Base-by-base conservation (phyloP, 1,140 invertebrate genomes). In the Chelonus insularis region DNA sequence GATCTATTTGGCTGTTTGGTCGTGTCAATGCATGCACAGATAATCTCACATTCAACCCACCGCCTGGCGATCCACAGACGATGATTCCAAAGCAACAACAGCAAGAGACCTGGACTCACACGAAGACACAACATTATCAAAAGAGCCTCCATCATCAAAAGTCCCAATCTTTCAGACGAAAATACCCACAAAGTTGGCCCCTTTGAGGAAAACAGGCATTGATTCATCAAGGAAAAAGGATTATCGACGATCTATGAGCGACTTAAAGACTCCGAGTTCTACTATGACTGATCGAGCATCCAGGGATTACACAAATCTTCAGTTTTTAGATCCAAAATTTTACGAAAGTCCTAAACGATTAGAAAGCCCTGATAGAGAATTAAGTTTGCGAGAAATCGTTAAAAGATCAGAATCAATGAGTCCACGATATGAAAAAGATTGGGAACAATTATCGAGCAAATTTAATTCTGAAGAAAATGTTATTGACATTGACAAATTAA, bases 401-500 rank as follows among this genome's bases (percentile, higher is more conserved):
- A 79, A 79, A 47, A 69, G 78, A 39, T 80, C 80, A 0, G 79
- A 81, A 12, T 81, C 80, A 0, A 59, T 80, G 23, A 80, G 79
- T 48, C 79, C 79, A 0, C 64, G 75, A 7, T 71, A 79, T 47
- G 80, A 82, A 18, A 75, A 74, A 21, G 78, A 80, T 9, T 80
- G 80, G 79, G 73, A 77, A 43, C 77, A 79, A 37, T 54, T 81
- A 21, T 72, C 72, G 0, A 69, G 69, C 32, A 77, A 72, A 55
- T 78, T 80, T 23, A 74, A 50, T 29, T 68, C 70, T 0, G 76
- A 82, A 5, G 79, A 78, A 34, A 74, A 81, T 12, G 71, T 81
- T 20, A 82, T 82, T 1, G 85, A 87, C 60, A 84, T 86, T 16
- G 85, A 87, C 54, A 85, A 84, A 64, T 68, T 87, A n/a, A 85